Evolutionary conservation across 2,797 vertebrate genomes (phyloP).

Genomic region (Xiphophorus birchmanni): DNA sequence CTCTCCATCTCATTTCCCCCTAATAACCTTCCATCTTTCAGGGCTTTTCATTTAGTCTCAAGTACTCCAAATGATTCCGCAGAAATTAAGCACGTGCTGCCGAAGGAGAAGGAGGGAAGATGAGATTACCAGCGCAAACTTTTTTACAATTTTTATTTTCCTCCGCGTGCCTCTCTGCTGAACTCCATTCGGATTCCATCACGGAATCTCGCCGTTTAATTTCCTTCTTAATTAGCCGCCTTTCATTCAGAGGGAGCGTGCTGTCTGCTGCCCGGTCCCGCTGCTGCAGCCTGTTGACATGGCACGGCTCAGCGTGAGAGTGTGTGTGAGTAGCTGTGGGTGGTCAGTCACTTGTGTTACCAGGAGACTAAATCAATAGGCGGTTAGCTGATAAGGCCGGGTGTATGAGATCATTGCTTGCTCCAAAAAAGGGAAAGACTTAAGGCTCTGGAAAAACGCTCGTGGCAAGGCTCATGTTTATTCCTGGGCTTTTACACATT

Average conservation of each 20-base stretch:
- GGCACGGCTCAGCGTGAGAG: constrained; percentile 18
- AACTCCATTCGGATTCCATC: constrained; percentile 65
- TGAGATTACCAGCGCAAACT: constrained; percentile 1
- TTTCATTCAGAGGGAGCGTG: constrained; percentile 50
- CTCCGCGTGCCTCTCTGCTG: constrained; percentile 36
- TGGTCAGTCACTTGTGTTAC: constrained; percentile 1
- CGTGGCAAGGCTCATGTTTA: constrained; percentile 41
- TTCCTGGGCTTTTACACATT: constrained; percentile 6
- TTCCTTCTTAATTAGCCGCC: constrained; percentile 67
- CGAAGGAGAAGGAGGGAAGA: background rate
- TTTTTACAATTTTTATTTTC: constrained; percentile 40
- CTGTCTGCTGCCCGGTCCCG: constrained; percentile 43
- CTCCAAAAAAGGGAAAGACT: constrained; percentile 38
- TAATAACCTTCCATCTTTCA: constrained; percentile 21
- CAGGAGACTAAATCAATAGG: constrained; percentile 57
- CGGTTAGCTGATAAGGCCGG: constrained; percentile 15
- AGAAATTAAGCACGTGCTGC: background rate
- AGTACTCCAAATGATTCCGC: constrained; percentile 13
- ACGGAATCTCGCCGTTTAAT: constrained; percentile 56
- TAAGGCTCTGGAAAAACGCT: constrained; percentile 41
- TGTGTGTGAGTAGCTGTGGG: constrained; percentile 16
- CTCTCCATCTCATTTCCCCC: constrained; percentile 25
- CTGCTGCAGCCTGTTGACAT: constrained; percentile 54
- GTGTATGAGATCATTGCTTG: constrained; percentile 36
- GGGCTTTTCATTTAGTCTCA: constrained; percentile 31